Base-by-base conservation (phyloP, 2,888 invertebrate species). In the Nephrotoma appendiculata region DNA sequence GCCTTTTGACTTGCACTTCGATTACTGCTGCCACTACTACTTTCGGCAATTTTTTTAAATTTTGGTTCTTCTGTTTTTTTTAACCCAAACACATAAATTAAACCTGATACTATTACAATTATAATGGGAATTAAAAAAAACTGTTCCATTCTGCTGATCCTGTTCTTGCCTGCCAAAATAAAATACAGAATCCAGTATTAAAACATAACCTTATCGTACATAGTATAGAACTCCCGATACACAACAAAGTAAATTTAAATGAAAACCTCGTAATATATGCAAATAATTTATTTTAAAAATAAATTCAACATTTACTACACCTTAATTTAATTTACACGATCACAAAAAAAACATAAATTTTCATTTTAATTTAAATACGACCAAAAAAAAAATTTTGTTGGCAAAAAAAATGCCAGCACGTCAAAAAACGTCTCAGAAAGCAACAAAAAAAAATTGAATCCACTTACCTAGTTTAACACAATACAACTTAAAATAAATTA, bases 381-480 rank as follows among this genome's bases (percentile, higher is more conserved):
- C 31, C 31, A 31, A 84, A 84, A 84, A 84, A 84, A 84, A 84
- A 84, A 84, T 6, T n/a, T 84, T 84, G 84, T 84, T 84, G 84
- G 84, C 84, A 84, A 43, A 84, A 84, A 71, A 84, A 84, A 84
- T 84, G 84, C 84, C 84, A 84, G 84, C 84, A 84, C 84, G 84
- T 84, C 84, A 84, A 84, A 84, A 83, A 84, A 41, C 11, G n/a
- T 84, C 84, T 84, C 84, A 84, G 42, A 42, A 15, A 84, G 43
- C 43, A 84, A 42, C n/a, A 42, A 84, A 19, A 84, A 84, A n/a
- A 84, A 84, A n/a, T 84, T 42, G 15, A n/a, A 84, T 48, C 9
- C 9, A 84, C 84, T 84, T 84, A 84, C 84, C 84, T 84, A 84
- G 71, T 71, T 71, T 71, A 71, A 71, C 31, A 71, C 19, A 71